Evolutionary conservation across 2,113 vertebrate species (phyloP).

Genomic region (Echinops telfairi): DNA sequence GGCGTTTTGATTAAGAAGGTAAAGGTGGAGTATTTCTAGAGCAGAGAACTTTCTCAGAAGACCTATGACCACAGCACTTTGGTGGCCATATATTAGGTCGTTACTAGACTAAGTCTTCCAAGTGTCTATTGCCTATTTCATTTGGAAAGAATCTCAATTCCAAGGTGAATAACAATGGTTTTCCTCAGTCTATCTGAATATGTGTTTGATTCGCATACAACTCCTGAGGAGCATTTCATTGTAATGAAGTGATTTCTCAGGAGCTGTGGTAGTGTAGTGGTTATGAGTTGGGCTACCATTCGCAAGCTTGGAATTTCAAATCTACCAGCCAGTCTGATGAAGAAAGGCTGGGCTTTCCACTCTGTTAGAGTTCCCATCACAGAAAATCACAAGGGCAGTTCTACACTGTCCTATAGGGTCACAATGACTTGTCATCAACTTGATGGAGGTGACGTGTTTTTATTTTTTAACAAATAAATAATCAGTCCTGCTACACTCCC

Average conservation of each 20-base stretch:
- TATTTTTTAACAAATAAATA: too few species aligned
- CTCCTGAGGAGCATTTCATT: not conserved
- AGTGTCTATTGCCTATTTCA: not conserved
- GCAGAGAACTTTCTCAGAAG: not conserved
- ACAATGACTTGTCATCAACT: too few species aligned
- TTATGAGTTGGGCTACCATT: too few species aligned
- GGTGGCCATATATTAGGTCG: not conserved
- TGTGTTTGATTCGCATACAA: too few species aligned
- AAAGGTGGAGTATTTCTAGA: not conserved
- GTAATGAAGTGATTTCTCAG: not conserved
- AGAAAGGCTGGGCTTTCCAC: too few species aligned
- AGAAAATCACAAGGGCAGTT: too few species aligned
- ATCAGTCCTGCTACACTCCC: not conserved
- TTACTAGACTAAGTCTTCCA: not conserved
- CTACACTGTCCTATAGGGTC: too few species aligned
- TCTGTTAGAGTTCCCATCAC: too few species aligned
- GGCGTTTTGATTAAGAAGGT: not conserved
- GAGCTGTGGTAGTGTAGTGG: too few species aligned
- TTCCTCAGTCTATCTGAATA: not conserved
- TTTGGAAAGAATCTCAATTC: not conserved
- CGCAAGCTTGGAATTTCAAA: too few species aligned
- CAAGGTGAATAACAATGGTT: not conserved
- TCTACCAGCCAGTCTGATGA: too few species aligned
- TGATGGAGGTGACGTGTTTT: too few species aligned
- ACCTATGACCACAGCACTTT: not conserved